Percentiles rank a stretch among this genome's conserved stretches.
Evolutionary conservation across 1,140 invertebrate species (phyloP).

Genomic region (Bombus soroeensis): DNA sequence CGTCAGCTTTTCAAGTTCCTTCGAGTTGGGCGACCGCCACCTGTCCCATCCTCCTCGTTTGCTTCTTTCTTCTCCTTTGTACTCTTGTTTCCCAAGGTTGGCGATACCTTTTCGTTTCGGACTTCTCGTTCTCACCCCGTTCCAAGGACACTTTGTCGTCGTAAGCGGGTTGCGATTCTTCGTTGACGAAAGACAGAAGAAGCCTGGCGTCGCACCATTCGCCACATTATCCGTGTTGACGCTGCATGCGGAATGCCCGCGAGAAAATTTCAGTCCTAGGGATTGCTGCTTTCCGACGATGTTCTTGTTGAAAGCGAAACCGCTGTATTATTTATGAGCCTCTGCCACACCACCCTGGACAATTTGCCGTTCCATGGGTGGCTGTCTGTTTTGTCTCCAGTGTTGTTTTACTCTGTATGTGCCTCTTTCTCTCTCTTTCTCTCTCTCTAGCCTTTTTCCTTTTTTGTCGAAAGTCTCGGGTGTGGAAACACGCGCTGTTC

Average conservation of each 20-base stretch:
- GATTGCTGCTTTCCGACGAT: neutral
- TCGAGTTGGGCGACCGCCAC: constrained; percentile 54
- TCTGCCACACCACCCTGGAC: neutral
- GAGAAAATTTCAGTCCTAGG: neutral
- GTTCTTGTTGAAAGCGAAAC: constrained; percentile 2
- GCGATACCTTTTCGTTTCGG: neutral
- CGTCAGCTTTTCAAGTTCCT: constrained; percentile 76
- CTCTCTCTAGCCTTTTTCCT: neutral
- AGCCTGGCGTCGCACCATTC: neutral
- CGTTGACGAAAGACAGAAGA: neutral
- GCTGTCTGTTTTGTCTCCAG: neutral
- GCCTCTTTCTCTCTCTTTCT: neutral
- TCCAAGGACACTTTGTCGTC: neutral
- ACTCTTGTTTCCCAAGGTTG: neutral
- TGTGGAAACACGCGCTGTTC: neutral
- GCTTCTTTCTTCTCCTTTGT: neutral
- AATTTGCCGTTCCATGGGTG: neutral
- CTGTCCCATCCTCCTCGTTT: neutral
- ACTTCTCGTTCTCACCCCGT: neutral
- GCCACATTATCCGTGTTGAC: constrained; percentile 25
- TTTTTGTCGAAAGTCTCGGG: neutral
- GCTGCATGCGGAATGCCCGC: constrained; percentile 4
- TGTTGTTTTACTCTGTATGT: neutral
- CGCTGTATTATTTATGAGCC: constrained; percentile 18
- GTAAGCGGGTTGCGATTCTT: constrained; percentile 18